Conservation (phyloP, 1,140 invertebrate species). For the Babylonia areolata region DNA sequence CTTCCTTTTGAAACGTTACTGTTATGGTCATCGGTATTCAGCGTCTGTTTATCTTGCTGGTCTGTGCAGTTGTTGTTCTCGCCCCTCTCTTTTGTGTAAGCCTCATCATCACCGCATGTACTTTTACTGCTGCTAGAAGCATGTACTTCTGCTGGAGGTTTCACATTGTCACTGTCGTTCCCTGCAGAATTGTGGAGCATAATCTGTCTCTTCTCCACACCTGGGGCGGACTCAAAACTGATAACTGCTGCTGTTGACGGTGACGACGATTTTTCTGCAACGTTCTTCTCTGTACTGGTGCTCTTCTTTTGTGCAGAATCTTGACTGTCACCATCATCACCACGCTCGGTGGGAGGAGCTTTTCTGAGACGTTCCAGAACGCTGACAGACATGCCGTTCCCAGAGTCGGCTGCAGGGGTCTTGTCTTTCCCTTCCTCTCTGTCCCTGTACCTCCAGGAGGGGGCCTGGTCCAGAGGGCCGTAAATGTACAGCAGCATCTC, state of each 20-base stretch:
- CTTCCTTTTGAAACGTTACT: neutral
- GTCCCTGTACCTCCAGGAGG: constrained; percentile 48
- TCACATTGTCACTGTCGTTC: neutral
- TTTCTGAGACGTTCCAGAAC: neutral
- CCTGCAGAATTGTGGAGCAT: neutral
- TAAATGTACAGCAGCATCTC: constrained; percentile 49
- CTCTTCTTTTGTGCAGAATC: neutral
- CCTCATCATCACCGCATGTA: neutral
- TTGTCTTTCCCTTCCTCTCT: neutral
- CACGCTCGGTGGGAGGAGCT: neutral
- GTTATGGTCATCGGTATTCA: neutral
- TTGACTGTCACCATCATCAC: no score
- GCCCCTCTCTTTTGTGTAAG: neutral
- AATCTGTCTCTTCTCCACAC: no score
- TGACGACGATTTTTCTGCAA: neutral
- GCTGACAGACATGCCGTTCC: constrained; percentile 4
- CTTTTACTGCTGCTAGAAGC: neutral
- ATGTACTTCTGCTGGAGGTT: neutral
- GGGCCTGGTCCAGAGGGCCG: constrained; percentile 51
- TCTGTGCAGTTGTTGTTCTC: neutral
- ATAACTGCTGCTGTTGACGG: neutral
- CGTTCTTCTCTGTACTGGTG: neutral
- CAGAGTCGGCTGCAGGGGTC: neutral
- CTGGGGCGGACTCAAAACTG: no score
- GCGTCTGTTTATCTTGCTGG: neutral